phyloP scores from a whole-genome alignment of 2,888 invertebrate genomes.

The Malthinus flaveolus region DNA sequence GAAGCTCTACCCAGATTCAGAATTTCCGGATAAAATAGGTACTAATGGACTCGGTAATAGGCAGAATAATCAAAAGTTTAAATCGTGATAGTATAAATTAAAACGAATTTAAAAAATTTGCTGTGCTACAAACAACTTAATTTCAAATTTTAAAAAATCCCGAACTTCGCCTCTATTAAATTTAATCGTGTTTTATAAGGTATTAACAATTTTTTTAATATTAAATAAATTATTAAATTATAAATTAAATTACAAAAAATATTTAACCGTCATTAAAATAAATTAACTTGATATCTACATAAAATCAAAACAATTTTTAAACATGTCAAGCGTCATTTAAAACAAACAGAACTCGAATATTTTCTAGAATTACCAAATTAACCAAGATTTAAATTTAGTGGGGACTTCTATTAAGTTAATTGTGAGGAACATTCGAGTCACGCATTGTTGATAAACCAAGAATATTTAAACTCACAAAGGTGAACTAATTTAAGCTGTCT shows the following conservation, averaged over 20 bases:
- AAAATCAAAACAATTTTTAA: conserved; percentile 24
- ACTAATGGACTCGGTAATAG: too few species aligned
- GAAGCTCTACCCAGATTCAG: too few species aligned
- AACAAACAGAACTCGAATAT: conserved; percentile 15
- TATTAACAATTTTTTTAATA: conserved; percentile 13
- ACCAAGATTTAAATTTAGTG: conserved; percentile 32
- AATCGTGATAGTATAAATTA: too few species aligned
- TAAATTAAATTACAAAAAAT: conserved; percentile 22
- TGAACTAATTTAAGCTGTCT: conserved; percentile 1
- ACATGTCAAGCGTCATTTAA: conserved; percentile 27
- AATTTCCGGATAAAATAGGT: too few species aligned
- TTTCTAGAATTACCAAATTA: conserved; percentile 32
- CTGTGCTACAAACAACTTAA: too few species aligned
- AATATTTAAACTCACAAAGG: conserved; percentile 6
- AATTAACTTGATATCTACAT: conserved; percentile 17
- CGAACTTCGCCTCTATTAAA: background rate
- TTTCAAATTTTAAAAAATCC: background rate
- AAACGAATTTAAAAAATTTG: too few species aligned
- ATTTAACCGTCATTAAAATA: conserved; percentile 17
- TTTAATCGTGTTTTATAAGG: conserved; percentile 3
- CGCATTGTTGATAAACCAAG: conserved; percentile 26
- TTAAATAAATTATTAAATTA: conserved; percentile 11
- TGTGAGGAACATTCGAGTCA: conserved; percentile 32
- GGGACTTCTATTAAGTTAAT: conserved; percentile 32
- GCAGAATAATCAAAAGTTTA: too few species aligned